Conservation (phyloP, 2,797 vertebrate genomes). For the Parotocinclus haroldoi region DNA sequence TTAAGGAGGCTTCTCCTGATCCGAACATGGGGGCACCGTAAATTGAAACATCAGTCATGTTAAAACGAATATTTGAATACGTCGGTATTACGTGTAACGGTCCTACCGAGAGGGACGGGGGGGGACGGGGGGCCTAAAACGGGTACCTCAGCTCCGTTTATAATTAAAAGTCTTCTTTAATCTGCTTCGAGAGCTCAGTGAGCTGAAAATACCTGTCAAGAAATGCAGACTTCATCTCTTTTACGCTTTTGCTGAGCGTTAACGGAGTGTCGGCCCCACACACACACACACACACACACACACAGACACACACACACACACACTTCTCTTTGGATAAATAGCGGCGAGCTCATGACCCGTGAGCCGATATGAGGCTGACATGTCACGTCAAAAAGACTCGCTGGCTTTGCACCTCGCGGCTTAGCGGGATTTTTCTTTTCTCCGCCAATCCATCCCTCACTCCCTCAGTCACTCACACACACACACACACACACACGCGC, state of each 20-base stretch:
- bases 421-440: conserved; percentile 2
- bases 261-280: conserved; percentile 16
- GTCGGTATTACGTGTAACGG: neutral
- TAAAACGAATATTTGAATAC: neutral
- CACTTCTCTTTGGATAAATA: conserved; percentile 45
- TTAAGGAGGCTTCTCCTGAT: neutral
- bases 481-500: conserved; percentile 7
- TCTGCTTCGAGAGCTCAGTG: conserved; percentile 30
- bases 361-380: conserved; percentile 45
- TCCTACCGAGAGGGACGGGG: neutral
- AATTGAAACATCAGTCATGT: conserved; percentile 1
- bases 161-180: conserved; percentile 34
- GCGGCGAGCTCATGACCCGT: conserved; percentile 32
- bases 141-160: neutral
- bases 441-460: neutral
- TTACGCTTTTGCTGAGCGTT: conserved; percentile 31
- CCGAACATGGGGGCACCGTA: neutral
- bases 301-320: conserved; percentile 31
- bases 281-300: conserved; percentile 22
- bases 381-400: conserved; percentile 39
- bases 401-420: conserved; percentile 29
- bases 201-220: conserved; percentile 43
- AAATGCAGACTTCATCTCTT: conserved; percentile 42
- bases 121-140: neutral
- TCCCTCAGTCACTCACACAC: neutral